Evolutionary conservation across 2,797 vertebrate genomes (phyloP).

Genomic region (Sebastes hubbsi): DNA sequence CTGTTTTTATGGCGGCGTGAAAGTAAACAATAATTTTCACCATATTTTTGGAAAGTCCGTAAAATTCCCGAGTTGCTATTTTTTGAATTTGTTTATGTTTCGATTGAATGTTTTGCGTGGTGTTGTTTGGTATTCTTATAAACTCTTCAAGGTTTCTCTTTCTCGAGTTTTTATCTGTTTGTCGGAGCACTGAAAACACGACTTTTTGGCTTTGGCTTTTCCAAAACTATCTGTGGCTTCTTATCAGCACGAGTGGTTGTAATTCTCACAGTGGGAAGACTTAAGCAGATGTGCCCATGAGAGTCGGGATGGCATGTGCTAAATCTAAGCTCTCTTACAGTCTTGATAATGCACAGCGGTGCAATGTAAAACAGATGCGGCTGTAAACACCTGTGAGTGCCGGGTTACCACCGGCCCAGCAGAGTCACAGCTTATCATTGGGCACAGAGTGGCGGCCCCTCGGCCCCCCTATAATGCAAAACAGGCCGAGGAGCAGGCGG

Average conservation of each 20-base stretch:
- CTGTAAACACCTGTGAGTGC: slow-evolving; percentile 83
- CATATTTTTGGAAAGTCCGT: slow-evolving; percentile 37
- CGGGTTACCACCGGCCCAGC: slow-evolving; percentile 54
- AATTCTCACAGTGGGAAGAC: slow-evolving; percentile 22
- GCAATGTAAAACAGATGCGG: slow-evolving; percentile 80
- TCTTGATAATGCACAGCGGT: slow-evolving; percentile 50
- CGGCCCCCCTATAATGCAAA: slow-evolving; percentile 75
- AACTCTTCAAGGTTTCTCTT: background rate
- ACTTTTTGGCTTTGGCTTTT: background rate
- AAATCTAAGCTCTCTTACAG: slow-evolving; percentile 53
- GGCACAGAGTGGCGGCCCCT: slow-evolving; percentile 69
- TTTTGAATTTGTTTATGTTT: slow-evolving; percentile 18
- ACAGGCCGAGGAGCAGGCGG: slow-evolving; percentile 70
- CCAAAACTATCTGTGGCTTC: background rate
- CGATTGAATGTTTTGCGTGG: background rate
- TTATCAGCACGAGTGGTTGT: slow-evolving; percentile 12
- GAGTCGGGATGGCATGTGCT: slow-evolving; percentile 53
- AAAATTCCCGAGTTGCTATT: slow-evolving; percentile 31
- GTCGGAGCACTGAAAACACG: background rate
- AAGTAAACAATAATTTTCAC: slow-evolving; percentile 45
- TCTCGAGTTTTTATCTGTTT: background rate
- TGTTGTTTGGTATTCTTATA: slow-evolving; percentile 20
- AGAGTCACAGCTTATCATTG: slow-evolving; percentile 72
- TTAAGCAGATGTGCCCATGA: slow-evolving; percentile 46
- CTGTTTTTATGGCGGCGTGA: slow-evolving; percentile 13